A percentile compares a stretch with the other conserved stretches of the same genome.
Evolutionary conservation across 2,113 vertebrate genomes (phyloP).

Genomic region (Redunca redunca): DNA sequence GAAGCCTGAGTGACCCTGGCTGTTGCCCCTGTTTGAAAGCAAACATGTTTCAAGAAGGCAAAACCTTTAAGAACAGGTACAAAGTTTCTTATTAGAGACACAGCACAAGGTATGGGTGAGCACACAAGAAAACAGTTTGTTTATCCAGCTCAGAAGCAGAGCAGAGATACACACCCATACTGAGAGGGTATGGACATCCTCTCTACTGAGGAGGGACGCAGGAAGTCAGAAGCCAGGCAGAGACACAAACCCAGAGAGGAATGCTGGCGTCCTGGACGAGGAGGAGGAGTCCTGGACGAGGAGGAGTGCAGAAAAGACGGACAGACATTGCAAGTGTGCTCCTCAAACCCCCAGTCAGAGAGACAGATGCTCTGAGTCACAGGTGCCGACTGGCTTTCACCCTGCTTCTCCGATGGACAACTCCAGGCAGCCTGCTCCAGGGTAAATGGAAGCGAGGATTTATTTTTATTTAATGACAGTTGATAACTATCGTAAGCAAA

Average conservation of each 20-base stretch:
- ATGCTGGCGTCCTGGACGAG: rapidly evolving
- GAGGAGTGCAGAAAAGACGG: background rate
- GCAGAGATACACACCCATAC: background rate
- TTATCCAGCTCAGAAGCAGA: background rate
- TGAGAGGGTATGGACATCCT: background rate
- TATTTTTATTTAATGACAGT: background rate
- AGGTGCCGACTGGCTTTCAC: rapidly evolving
- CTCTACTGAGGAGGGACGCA: background rate
- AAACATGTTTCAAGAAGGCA: background rate
- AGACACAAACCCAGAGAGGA: background rate
- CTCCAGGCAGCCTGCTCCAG: background rate
- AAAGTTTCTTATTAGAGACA: background rate
- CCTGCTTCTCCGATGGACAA: background rate
- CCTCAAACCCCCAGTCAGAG: background rate
- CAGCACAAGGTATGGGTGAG: background rate
- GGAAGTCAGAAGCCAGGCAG: background rate
- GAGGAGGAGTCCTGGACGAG: background rate
- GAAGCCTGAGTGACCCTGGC: background rate
- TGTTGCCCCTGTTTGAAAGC: background rate
- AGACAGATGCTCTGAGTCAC: background rate
- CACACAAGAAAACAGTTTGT: background rate
- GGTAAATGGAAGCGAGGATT: background rate
- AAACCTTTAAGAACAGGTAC: background rate
- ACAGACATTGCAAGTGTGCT: background rate
- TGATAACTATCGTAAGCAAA: background rate